Base-by-base conservation (phyloP, 2,113 vertebrate species). In the Orientallactaga bullata region DNA sequence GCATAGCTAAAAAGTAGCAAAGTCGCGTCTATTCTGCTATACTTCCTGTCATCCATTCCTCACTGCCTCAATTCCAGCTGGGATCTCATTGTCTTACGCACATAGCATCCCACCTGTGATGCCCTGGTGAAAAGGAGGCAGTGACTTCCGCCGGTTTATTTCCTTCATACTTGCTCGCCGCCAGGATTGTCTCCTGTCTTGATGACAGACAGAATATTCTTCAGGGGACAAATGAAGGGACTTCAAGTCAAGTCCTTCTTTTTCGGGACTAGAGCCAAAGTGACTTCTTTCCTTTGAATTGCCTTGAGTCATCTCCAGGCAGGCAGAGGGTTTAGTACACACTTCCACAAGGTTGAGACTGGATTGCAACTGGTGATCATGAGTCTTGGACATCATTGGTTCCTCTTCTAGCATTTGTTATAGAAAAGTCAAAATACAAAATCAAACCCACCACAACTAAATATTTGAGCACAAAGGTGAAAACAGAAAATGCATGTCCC, bases 161-260 rank as follows among this genome's bases (percentile, higher is more conserved):
- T 86, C 97, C 74, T 97, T 97, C 96, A 97, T 96, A 92, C 97
- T 97, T 82, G 97, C 88, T 94, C 97, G 92, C 18, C 97, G 86
- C 97, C 96, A 97, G 92, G 97, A 97, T 10, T 95, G 97, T 35
- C 97, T 96, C 81, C 90, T 97, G 55, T 89, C 93, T 95, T 69
- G 90, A 85, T 35, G 89, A 93, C 5, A 12, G 21, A 51, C 26
- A 93, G 85, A 85, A 13, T 82, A 91, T 72, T 96, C 95, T 97
- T 89, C 93, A 47, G 88, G 85, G 58, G 73, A 94, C 79, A 96
- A 94, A 90, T 84, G 79, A 94, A 94, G 37, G 47, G 77, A 94
- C 28, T n/a, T 66, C 42, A 71, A 78, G 6, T 77, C 95, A 96
- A 95, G 89, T 90, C n/a, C 81, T 83, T 96, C 95, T 30, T 82